These are phyloP conservation scores for Himantopus leucocephalus DNA, from an alignment of 2,113 vertebrate species.

Conservation along the genomic window DNA sequence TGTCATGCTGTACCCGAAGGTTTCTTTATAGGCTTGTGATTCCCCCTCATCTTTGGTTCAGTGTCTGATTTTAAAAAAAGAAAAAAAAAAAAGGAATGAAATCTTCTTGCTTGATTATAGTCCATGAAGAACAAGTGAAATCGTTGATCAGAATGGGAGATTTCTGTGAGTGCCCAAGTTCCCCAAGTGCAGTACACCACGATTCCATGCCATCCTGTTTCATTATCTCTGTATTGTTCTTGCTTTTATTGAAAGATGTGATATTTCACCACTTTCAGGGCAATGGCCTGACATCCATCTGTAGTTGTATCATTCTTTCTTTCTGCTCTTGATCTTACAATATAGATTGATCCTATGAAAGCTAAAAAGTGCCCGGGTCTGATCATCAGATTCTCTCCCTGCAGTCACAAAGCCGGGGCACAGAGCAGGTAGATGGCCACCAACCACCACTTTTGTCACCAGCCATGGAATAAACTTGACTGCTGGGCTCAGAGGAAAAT, in stretches of 20 bases:
- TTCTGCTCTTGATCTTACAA: not conserved
- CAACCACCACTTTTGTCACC: not conserved
- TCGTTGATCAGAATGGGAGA: not conserved
- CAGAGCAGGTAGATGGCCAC: not conserved
- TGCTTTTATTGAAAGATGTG: not conserved
- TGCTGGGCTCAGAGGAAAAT: not conserved
- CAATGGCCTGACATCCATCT: not conserved
- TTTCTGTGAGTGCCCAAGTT: not conserved
- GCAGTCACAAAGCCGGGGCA: not conserved
- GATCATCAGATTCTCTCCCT: not conserved
- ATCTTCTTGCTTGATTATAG: not conserved
- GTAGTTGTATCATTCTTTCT: not conserved
- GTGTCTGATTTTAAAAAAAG: not conserved
- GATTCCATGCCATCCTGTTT: not conserved
- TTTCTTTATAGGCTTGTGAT: not conserved
- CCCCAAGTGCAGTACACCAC: not conserved
- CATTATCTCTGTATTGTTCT: not conserved
- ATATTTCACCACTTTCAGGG: not conserved
- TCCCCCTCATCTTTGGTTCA: not conserved
- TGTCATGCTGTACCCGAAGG: not conserved
- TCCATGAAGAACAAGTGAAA: not conserved
- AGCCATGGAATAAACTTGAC: not conserved
- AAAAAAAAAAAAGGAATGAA: not conserved
- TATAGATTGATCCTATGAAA: not conserved
- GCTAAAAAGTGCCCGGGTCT: not conserved